Evolutionary conservation across 1,140 invertebrate genomes (phyloP), one percentile per base, ranked within the genome.

Genomic region (Diplogasteroides magnus): DNA sequence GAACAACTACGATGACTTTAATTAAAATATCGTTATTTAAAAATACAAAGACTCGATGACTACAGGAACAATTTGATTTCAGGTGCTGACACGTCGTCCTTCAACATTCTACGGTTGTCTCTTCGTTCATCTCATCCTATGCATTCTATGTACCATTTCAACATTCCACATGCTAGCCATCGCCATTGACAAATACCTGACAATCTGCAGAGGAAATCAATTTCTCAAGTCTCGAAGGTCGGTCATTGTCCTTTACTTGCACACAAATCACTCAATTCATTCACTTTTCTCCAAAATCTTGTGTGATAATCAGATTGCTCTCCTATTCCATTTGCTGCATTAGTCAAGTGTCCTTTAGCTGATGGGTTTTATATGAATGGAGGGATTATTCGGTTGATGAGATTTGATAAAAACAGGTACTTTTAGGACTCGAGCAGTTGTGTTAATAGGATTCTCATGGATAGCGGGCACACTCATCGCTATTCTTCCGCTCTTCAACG

Each of bases 91-190:
- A 15, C 55, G 68, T 32, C 37, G 56, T 23, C 74, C 74, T 11
- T 68, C 63, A 26, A 55, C 60, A 1, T 75, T 75, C 64, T 75
- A 70, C 74, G 67, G 67, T 19, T 75, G 74, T 28, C 57, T 75
- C 6, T 64, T 71, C n/a, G 70, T 75, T 28, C 74, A 75, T 62
- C 59, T 75, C 14, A 70, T 74, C 32, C 65, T 75, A 14, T 75
- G 74, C 63, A 74, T 74, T 57, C 73, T 75, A n/a, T 75, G 74
- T 57, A 75, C 74, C 23, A 75, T 75, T 23, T 75, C 72, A 23
- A 75, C 72, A 23, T 75, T 75, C 60, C 74, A 75, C 61, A 70
- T 75, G 68, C 27, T 75, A 28, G 74, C 74, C 15, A 75, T 75
- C 61, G 74, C 74, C 6, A 32, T 75, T 26, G 74, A 75, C 68